Conservation (phyloP, 2,113 vertebrate genomes). For the Muntiacus muntjak region DNA sequence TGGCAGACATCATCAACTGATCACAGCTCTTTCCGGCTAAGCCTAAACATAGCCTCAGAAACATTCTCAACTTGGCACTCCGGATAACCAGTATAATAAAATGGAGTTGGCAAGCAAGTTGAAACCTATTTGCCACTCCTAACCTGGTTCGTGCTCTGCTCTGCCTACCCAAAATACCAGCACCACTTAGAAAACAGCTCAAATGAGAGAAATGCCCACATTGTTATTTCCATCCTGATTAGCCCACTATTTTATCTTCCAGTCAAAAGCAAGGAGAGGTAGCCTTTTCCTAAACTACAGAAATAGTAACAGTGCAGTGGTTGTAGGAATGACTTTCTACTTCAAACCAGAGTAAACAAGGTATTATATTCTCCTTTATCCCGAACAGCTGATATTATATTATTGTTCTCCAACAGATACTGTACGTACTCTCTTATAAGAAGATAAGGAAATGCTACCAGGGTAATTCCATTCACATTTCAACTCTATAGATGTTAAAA, state of each 20-base stretch:
- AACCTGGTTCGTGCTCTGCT: constrained; percentile 23
- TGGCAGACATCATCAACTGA: constrained; percentile 59
- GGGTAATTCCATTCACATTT: constrained; percentile 27
- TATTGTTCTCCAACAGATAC: constrained; percentile 31
- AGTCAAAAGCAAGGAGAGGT: constrained; percentile 37
- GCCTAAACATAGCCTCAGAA: constrained; percentile 45
- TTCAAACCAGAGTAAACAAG: constrained; percentile 32
- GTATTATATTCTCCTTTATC: constrained; percentile 11
- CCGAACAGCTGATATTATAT: background rate
- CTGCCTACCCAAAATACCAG: constrained; percentile 10
- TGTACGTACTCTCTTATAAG: background rate
- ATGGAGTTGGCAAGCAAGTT: constrained; percentile 35
- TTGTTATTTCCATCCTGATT: constrained; percentile 17
- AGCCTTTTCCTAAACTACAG: constrained; percentile 30
- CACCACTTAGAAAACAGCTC: constrained; percentile 30
- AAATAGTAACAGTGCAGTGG: background rate
- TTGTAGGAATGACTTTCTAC: constrained; percentile 23
- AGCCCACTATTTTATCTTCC: constrained; percentile 38
- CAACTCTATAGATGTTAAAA: constrained; percentile 36
- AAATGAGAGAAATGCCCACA: background rate
- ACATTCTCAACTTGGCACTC: constrained; percentile 41
- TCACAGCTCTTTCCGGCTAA: constrained; percentile 39
- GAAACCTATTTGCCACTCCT: constrained; percentile 46
- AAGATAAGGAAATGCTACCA: background rate
- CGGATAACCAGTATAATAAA: constrained; percentile 54